Conservation (phyloP, 1,140 invertebrate genomes). For the Cryptotermes secundus region DNA sequence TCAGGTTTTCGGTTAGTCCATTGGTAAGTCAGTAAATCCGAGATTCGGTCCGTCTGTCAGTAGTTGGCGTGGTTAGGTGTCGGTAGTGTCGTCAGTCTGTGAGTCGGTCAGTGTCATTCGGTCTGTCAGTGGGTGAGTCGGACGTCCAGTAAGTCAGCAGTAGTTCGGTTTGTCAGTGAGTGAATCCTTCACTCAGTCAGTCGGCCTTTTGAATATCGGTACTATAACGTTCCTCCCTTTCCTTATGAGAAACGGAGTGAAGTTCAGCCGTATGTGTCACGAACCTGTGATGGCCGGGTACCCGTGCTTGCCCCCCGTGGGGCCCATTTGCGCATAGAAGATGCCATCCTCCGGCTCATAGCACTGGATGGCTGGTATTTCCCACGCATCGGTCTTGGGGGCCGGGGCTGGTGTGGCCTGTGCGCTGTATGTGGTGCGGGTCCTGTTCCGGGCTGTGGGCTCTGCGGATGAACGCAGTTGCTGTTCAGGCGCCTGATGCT, state of each 20-base stretch:
- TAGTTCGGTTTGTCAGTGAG: too few relatives aligned
- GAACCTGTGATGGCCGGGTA: slow-evolving; percentile 83
- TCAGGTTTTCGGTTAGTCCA: too few relatives aligned
- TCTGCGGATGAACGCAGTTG: background rate
- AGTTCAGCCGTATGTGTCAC: background rate
- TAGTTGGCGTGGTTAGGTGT: too few relatives aligned
- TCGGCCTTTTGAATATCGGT: too few relatives aligned
- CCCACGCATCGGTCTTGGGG: slow-evolving; percentile 65
- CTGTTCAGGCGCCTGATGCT: background rate
- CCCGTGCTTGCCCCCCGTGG: slow-evolving; percentile 82
- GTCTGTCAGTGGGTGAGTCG: too few relatives aligned
- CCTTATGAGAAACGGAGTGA: background rate
- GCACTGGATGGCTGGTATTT: slow-evolving; percentile 84
- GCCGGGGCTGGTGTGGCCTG: slow-evolving; percentile 66
- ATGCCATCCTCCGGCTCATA: slow-evolving; percentile 86
- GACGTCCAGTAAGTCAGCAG: too few relatives aligned
- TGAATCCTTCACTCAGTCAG: too few relatives aligned
- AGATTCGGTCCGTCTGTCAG: too few relatives aligned
- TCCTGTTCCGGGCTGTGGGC: background rate
- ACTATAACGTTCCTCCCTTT: too few relatives aligned
- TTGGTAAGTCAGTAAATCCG: too few relatives aligned
- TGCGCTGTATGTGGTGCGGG: slow-evolving; percentile 66
- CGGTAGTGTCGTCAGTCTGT: too few relatives aligned
- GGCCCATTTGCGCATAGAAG: slow-evolving; percentile 88
- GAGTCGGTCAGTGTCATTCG: too few relatives aligned